Evolutionary conservation across 2,113 vertebrate genomes (phyloP).

Genomic region (Panurus biarmicus): DNA sequence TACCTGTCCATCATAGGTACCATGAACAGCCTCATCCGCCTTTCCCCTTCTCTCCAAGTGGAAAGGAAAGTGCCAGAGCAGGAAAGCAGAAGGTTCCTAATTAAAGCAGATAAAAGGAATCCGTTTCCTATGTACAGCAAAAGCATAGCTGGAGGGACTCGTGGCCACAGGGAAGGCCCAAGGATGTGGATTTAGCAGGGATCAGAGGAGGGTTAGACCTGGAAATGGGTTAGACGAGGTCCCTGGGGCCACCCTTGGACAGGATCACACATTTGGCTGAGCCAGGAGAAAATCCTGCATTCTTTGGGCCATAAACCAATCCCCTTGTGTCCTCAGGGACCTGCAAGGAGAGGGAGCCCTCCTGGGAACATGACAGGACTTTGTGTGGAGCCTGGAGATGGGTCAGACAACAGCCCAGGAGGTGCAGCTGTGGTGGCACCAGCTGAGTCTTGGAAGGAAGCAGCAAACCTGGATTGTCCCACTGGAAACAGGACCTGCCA

Average conservation of each 20-base stretch:
- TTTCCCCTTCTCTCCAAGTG: background rate
- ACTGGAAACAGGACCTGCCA: background rate
- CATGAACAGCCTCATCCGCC: background rate
- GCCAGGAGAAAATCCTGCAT: background rate
- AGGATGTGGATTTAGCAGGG: constrained; percentile 33
- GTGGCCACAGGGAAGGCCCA: background rate
- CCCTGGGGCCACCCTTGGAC: background rate
- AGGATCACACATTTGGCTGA: background rate
- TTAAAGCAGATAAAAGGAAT: constrained; percentile 43
- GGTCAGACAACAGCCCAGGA: background rate
- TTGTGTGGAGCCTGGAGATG: background rate
- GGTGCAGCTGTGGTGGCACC: background rate
- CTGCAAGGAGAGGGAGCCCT: background rate
- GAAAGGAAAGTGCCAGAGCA: background rate
- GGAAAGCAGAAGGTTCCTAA: background rate
- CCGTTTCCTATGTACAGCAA: background rate
- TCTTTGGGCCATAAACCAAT: background rate
- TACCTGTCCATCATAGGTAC: background rate
- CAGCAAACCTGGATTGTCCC: background rate
- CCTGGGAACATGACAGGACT: background rate
- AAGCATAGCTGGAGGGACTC: background rate
- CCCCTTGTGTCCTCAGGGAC: background rate
- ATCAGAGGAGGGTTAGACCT: constrained; percentile 28
- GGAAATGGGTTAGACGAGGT: background rate
- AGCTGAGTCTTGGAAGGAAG: background rate